These are phyloP conservation scores for Heliconius himera DNA, from an alignment of 1,140 invertebrate species.

Conservation along the genomic window DNA sequence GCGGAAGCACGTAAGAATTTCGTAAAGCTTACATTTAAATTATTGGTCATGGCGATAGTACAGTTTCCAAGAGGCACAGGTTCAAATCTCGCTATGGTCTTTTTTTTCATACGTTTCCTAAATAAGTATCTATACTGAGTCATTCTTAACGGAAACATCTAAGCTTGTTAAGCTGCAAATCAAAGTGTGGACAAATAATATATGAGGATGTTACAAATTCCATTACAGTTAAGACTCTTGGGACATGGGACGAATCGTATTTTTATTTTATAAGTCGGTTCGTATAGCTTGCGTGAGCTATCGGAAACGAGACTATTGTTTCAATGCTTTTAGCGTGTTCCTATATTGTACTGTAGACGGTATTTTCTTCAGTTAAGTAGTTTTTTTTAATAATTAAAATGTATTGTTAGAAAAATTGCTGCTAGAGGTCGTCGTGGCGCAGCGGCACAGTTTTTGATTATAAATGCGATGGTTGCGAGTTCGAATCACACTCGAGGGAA, in stretches of 20 bases:
- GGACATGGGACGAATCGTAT: conserved; percentile 38
- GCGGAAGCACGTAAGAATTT: too few species aligned
- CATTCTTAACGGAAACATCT: conserved; percentile 1
- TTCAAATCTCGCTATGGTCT: too few species aligned
- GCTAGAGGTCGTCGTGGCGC: too few species aligned
- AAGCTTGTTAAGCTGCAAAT: conserved; percentile 36
- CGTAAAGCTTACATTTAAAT: too few species aligned
- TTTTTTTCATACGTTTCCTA: too few species aligned
- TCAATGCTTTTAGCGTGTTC: conserved; percentile 14
- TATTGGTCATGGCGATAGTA: too few species aligned
- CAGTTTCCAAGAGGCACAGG: too few species aligned
- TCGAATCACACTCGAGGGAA: too few species aligned
- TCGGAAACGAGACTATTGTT: conserved; percentile 13
- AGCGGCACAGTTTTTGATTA: too few species aligned
- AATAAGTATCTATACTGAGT: not conserved
- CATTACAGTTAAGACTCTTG: conserved; percentile 44
- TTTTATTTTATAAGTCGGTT: conserved; percentile 34
- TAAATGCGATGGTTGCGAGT: too few species aligned
- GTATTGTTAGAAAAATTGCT: not conserved
- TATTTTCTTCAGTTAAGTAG: not conserved
- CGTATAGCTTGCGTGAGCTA: conserved; percentile 24
- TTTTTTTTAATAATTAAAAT: not conserved
- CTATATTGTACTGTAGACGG: not conserved
- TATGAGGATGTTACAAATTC: conserved; percentile 48
- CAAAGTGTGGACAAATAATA: conserved; percentile 47